A percentile compares a stretch with the other conserved stretches of the same genome.
phyloP scores from a whole-genome alignment of 2,888 invertebrate species.

The Penaeus monodon region DNA sequence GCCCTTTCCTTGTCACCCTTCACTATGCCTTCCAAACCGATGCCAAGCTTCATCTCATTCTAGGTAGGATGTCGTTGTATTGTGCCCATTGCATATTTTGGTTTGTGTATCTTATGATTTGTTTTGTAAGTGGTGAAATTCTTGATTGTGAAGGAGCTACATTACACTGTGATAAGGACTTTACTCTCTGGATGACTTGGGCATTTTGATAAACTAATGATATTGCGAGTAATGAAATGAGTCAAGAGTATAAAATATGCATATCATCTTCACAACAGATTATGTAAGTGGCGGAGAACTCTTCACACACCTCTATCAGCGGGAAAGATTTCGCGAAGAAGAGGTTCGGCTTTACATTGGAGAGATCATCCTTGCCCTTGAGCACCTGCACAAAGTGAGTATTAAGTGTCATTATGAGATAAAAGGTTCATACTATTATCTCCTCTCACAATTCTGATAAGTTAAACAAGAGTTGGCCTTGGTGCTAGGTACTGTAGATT shows the following conservation, averaged over 20 bases:
- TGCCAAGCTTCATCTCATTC: slow-evolving; percentile 93
- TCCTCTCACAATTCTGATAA: not conserved
- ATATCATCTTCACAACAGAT: slow-evolving; percentile 75
- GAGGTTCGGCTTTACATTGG: slow-evolving; percentile 95
- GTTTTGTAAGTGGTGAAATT: too few species aligned
- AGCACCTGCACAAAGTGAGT: slow-evolving; percentile 90
- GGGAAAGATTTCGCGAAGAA: slow-evolving; percentile 90
- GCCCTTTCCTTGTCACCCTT: slow-evolving; percentile 95
- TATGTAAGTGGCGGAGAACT: slow-evolving; percentile 97
- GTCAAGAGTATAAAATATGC: too few species aligned
- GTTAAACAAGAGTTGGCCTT: not conserved
- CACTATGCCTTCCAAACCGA: slow-evolving; percentile 99
- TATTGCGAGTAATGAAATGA: too few species aligned
- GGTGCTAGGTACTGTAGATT: too few species aligned
- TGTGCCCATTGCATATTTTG: not conserved
- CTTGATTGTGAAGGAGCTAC: too few species aligned
- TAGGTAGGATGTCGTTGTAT: slow-evolving; percentile 79
- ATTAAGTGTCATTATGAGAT: not conserved
- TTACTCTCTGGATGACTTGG: too few species aligned
- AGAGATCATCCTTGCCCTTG: slow-evolving; percentile 94
- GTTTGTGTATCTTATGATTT: not conserved
- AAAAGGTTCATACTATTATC: not conserved
- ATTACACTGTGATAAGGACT: too few species aligned
- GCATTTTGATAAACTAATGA: not conserved
- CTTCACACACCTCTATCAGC: slow-evolving; percentile 95